Evolutionary conservation across 2,797 vertebrate species (phyloP).

Genomic region (Cyclopterus lumpus): DNA sequence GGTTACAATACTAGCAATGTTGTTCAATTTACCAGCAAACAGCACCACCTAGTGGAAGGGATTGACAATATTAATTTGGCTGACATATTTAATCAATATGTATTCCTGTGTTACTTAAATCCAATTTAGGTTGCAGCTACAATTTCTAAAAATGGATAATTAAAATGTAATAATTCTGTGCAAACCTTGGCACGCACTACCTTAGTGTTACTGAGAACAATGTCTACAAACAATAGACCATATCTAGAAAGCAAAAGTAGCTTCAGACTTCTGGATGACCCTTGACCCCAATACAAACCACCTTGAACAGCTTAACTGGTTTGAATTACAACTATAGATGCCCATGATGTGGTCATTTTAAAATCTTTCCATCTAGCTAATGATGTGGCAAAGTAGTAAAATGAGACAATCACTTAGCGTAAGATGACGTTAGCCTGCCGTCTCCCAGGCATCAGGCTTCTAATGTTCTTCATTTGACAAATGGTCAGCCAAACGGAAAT

Average conservation of each 20-base stretch:
- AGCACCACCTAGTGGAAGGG: conserved; percentile 73
- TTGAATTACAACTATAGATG: background rate
- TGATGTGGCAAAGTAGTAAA: background rate
- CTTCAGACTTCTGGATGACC: background rate
- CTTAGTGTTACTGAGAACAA: background rate
- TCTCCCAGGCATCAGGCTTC: conserved; percentile 10
- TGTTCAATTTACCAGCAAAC: conserved; percentile 87
- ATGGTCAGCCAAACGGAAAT: background rate
- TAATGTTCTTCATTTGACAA: background rate
- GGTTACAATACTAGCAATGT: conserved; percentile 84
- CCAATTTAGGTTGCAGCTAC: background rate
- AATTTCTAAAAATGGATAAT: background rate
- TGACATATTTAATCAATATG: background rate
- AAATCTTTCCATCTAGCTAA: background rate
- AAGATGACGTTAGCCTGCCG: background rate
- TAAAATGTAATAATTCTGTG: background rate
- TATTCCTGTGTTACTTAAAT: background rate
- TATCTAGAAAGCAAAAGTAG: background rate
- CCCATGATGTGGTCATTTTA: background rate
- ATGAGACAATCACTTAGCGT: conserved; percentile 13
- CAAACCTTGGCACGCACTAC: background rate
- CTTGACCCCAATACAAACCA: background rate
- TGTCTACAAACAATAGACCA: background rate
- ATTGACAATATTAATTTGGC: background rate
- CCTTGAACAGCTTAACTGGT: background rate